phyloP scores from a whole-genome alignment of 2,888 invertebrate species.

The Polymixis lichenea region DNA sequence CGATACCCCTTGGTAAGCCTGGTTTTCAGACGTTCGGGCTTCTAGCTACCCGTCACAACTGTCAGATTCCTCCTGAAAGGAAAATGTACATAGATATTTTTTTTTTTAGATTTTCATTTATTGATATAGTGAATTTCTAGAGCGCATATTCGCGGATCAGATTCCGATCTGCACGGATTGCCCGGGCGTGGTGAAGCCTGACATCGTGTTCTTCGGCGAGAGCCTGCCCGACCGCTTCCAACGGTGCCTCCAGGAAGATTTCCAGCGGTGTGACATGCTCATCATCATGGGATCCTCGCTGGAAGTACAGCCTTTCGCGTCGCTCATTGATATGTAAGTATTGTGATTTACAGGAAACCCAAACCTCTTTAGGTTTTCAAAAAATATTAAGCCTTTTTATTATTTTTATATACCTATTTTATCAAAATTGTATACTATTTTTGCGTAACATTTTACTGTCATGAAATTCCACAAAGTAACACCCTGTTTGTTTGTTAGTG shows the following conservation, averaged over 20 bases:
- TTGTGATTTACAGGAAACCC: background rate
- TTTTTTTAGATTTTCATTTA: no score
- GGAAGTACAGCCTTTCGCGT: slow-evolving; percentile 98
- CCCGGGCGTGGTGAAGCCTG: slow-evolving; percentile 96
- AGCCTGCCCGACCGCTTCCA: slow-evolving; percentile 95
- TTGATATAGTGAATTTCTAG: slow-evolving; percentile 83
- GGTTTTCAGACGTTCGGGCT: background rate
- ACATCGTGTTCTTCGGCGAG: slow-evolving; percentile 99
- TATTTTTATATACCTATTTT: no score
- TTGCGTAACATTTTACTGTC: no score
- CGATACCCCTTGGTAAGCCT: background rate
- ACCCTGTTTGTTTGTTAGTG: no score
- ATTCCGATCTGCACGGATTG: slow-evolving; percentile 95
- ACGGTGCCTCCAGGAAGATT: slow-evolving; percentile 92
- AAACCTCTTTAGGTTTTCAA: no score
- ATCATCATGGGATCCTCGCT: slow-evolving; percentile 99
- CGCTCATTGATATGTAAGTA: slow-evolving; percentile 94
- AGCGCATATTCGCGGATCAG: slow-evolving; percentile 92
- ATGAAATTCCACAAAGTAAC: no score
- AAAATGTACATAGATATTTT: no score
- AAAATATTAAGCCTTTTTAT: no score
- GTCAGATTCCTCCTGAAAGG: background rate
- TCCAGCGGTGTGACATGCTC: slow-evolving; percentile 96
- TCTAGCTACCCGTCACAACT: background rate
- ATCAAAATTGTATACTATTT: no score